Evolutionary conservation across 2,888 invertebrate genomes (phyloP), one percentile per base, ranked within the genome.

Genomic region (Tubulanus polymorphus): DNA sequence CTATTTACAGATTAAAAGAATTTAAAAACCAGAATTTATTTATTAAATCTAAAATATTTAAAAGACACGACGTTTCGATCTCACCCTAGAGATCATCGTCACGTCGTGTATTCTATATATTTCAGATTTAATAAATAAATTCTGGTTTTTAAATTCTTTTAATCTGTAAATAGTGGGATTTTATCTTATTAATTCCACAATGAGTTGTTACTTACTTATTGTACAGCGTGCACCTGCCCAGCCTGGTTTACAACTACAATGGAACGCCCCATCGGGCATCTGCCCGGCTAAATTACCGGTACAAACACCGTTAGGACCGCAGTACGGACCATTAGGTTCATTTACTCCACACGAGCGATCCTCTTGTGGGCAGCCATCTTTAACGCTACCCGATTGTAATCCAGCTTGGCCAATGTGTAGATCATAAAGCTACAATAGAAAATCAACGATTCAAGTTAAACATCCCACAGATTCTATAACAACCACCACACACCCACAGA

Each of bases 181-280:
- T n/a, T n/a, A n/a, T n/a, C n/a, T n/a, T n/a, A n/a, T 10, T 12
- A 2, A 28, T 5, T 10, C 12, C 2, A 49, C 1, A 51, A 23
- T 1, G 47, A 20, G 25, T 25, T 26, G 23, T 12, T 25, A 54
- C 64, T 37, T 57, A 76, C 75, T 59, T 65, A 53, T 69, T 32
- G 77, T 73, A 68, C 83, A 84, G 20, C 72, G 68, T 2, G 71
- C 64, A 8, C 96, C 96, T 0, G 90, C 90, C 88, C 90, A 99
- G 10, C 97, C 97, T 0, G 96, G 93, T 66, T 89, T 87, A 73
- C 99, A 99, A 68, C 91, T 90, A 78, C 99, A 99, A 59, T 89
- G 85, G 0, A 91, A 73, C 58, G 74, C 66, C 32, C 57, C 52
- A 51, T 52, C 48, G 54, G 32, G 87, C 18, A 41, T 18, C 3